Conservation (phyloP, 2,888 invertebrate genomes). For the Phorcus lineatus region DNA sequence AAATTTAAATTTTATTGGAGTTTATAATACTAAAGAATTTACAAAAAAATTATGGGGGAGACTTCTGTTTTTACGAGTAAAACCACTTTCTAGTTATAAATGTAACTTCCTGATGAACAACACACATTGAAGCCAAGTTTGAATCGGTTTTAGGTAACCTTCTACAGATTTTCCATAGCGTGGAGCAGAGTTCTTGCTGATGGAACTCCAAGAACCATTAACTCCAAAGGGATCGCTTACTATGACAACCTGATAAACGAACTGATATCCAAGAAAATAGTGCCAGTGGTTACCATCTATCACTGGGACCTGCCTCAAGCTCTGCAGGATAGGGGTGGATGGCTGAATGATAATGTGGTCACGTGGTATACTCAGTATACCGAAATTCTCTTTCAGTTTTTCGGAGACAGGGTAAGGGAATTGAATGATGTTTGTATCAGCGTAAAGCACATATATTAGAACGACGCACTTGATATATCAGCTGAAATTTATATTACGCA, state of each 20-base stretch:
- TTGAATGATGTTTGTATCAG: too few species aligned
- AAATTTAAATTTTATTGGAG: too few species aligned
- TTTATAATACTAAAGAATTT: too few species aligned
- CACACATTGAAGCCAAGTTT: background rate
- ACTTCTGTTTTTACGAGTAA: too few species aligned
- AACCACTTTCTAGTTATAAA: too few species aligned
- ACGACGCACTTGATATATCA: too few species aligned
- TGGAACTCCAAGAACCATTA: conserved; percentile 78
- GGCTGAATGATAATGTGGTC: conserved; percentile 59
- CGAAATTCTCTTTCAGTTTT: conserved; percentile 66
- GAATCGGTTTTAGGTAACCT: conserved; percentile 52
- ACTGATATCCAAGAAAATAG: conserved; percentile 80
- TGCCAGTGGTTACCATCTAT: conserved; percentile 80
- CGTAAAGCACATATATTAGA: too few species aligned
- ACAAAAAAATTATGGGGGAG: too few species aligned
- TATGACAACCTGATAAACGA: conserved; percentile 87
- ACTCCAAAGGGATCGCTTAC: conserved; percentile 84
- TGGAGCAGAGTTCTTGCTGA: conserved; percentile 86
- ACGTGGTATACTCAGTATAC: conserved; percentile 72
- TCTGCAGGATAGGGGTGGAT: conserved; percentile 74
- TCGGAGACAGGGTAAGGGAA: conserved; percentile 69
- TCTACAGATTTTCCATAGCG: conserved; percentile 78
- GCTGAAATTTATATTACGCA: too few species aligned
- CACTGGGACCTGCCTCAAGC: conserved; percentile 75
- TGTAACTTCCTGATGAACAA: too few species aligned